A percentile compares a stretch with the other conserved stretches of the same genome.
Evolutionary conservation across 2,888 invertebrate species (phyloP).

Genomic region (Scrobipalpa atriplicella): DNA sequence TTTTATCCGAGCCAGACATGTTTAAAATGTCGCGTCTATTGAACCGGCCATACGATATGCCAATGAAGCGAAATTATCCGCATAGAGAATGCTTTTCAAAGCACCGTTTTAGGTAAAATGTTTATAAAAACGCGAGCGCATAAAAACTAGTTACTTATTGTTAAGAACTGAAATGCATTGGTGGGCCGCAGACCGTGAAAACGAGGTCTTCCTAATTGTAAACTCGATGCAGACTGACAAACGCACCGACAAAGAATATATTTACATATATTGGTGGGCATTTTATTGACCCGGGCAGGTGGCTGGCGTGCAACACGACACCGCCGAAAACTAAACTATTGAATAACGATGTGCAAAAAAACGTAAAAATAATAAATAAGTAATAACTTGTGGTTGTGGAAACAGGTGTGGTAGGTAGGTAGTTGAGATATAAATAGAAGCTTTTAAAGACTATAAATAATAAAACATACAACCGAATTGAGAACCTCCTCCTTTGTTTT

Average conservation of each 20-base stretch:
- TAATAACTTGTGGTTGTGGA: neutral
- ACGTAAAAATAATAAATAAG: slow-evolving; percentile 20
- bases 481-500: too few species aligned
- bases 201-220: slow-evolving; percentile 48
- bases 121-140: neutral
- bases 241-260: slow-evolving; percentile 49
- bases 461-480: too few species aligned
- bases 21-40: neutral
- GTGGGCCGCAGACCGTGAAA: slow-evolving; percentile 43
- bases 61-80: neutral
- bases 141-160: slow-evolving; percentile 31
- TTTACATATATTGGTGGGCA: slow-evolving; percentile 52
- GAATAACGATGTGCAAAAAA: slow-evolving; percentile 37
- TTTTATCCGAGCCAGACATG: neutral
- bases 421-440: slow-evolving; percentile 14
- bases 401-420: slow-evolving; percentile 10
- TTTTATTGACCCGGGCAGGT: slow-evolving; percentile 56
- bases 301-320: slow-evolving; percentile 67
- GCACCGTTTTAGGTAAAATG: slow-evolving; percentile 1
- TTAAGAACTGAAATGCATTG: slow-evolving; percentile 33
- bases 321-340: slow-evolving; percentile 54
- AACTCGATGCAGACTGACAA: slow-evolving; percentile 37
- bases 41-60: neutral
- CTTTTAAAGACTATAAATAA: neutral
- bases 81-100: neutral